phyloP scores from a whole-genome alignment of 2,113 vertebrate species.

The Reinhardtius hippoglossoides region DNA sequence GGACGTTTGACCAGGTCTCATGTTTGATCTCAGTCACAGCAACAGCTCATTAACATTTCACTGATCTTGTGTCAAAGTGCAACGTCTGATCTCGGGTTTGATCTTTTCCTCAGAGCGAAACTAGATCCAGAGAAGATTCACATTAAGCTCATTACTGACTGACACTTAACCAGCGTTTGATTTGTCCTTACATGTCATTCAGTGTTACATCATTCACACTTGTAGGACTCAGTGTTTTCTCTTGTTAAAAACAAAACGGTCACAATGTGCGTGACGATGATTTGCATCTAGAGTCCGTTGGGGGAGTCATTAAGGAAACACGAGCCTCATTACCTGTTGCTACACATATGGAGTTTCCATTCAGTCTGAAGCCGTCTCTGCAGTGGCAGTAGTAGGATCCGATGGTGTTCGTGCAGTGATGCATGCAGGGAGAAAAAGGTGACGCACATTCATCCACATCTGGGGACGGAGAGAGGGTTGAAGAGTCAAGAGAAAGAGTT shows the following conservation, averaged over 20 bases:
- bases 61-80: neutral
- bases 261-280: no score
- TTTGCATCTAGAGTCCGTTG: no score
- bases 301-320: neutral
- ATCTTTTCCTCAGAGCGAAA: constrained; percentile 33
- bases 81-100: constrained; percentile 1
- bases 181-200: neutral
- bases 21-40: constrained; percentile 22
- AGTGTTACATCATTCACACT: neutral
- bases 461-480: constrained; percentile 34
- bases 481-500: neutral
- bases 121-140: constrained; percentile 15
- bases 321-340: constrained; percentile 79
- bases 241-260: no score
- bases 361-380: constrained; percentile 81
- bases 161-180: neutral
- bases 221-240: neutral
- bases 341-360: constrained; percentile 72
- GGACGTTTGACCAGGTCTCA: no score
- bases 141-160: neutral
- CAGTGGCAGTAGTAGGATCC: constrained; percentile 87
- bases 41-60: constrained; percentile 5
- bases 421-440: constrained; percentile 84
- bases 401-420: constrained; percentile 83
- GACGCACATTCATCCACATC: constrained; percentile 89